Conservation (phyloP, 2,113 vertebrate species). For the Corydoras sp. region DNA sequence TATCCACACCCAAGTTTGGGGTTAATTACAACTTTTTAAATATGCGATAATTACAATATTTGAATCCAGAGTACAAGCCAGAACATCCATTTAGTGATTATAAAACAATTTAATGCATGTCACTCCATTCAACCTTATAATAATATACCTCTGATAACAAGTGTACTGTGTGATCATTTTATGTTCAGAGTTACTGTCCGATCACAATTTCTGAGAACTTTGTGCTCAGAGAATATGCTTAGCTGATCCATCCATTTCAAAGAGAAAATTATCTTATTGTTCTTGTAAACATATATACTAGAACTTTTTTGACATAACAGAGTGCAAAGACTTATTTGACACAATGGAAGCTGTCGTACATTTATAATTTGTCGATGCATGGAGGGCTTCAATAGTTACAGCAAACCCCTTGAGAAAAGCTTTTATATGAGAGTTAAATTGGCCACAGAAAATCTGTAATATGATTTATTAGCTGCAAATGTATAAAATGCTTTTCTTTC, state of each 20-base stretch:
- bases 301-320: background rate
- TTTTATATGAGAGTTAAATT: constrained; percentile 34
- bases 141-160: constrained; percentile 32
- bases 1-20: background rate
- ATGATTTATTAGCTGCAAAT: constrained; percentile 13
- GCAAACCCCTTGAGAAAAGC: constrained; percentile 23
- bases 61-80: constrained; percentile 9
- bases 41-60: constrained; percentile 13
- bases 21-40: constrained; percentile 22
- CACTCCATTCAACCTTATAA: constrained; percentile 25
- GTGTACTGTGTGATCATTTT: constrained; percentile 25
- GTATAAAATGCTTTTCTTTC: constrained; percentile 11
- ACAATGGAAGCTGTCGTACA: constrained; percentile 10
- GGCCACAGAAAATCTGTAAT: constrained; percentile 30
- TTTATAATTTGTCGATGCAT: constrained; percentile 32
- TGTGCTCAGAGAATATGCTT: background rate
- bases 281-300: background rate
- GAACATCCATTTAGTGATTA: background rate
- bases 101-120: too few relatives aligned
- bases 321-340: background rate
- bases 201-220: background rate
- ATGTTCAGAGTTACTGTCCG: constrained; percentile 17
- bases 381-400: constrained; percentile 22
- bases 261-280: background rate
- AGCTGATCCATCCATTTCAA: background rate